phyloP scores from a whole-genome alignment of 2,113 vertebrate species.

The Chamaea fasciata region DNA sequence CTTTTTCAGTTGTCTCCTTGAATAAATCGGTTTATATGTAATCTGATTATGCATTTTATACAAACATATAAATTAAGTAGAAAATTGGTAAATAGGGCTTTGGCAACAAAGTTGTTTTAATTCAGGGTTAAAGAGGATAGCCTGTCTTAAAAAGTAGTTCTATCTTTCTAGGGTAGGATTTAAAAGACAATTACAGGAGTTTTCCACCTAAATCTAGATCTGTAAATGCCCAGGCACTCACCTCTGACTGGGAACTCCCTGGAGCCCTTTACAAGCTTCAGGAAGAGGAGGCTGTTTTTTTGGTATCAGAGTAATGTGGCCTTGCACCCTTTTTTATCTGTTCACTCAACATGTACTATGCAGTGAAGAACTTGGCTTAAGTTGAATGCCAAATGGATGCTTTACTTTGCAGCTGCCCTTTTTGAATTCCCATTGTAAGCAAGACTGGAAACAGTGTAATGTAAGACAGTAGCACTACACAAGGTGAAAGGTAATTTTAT shows the following conservation, averaged over 20 bases:
- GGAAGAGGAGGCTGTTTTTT: background rate
- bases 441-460: background rate
- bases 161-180: background rate
- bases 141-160: background rate
- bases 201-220: background rate
- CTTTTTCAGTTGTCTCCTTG: background rate
- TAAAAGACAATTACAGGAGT: background rate
- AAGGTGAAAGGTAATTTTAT: background rate
- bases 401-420: background rate
- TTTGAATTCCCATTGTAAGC: background rate
- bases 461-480: background rate
- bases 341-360: accelerated
- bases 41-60: conserved; percentile 10
- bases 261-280: background rate
- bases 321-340: background rate
- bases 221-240: background rate
- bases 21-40: background rate
- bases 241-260: background rate
- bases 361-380: background rate
- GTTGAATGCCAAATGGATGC: background rate
- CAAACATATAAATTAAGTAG: background rate
- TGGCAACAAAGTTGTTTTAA: background rate
- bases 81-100: background rate
- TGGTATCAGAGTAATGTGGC: background rate
- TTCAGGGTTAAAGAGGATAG: background rate